Base-by-base conservation (phyloP, 2,888 invertebrate species). In the Cepaea hortensis region DNA sequence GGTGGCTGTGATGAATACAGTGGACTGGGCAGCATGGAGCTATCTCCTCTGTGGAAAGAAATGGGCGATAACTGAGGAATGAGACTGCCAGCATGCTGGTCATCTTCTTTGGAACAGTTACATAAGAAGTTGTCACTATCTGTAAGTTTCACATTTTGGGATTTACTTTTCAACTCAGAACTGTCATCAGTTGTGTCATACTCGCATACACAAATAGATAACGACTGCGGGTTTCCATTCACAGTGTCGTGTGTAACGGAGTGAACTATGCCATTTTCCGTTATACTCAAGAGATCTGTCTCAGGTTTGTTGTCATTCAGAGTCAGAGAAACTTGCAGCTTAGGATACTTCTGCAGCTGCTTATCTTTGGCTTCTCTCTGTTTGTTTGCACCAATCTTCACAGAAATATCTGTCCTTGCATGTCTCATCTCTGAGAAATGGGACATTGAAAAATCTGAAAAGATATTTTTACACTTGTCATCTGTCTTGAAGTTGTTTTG, bases 31-130 rank as follows among this genome's bases (percentile, higher is more conserved):
- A 77, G 50, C 77, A 77, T 77, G 48, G 20, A 20, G n/a, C 13
- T 4, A 20, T 77, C 77, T 48, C 18, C 15, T 15, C 50, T 50
- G 15, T 50, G 20, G 35, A 6, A 18, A 50, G 15, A 13, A 46
- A 77, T n/a, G 3, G 77, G 77, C 18, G 77, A 77, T 48, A 77
- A 48, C 48, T 50, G 77, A 48, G 77, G 77, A 50, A 77, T 77
- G 11, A 15, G 50, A 20, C 48, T 18, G 48, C 46, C 15, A n/a
- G 15, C n/a, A 4, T 11, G 18, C 13, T 75, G 35, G 3, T 23
- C 23, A 35, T 75, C 73, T 23, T 75, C 73, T 46, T 46, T n/a
- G 46, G 15, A 15, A 15, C 35, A 6, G 35, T 75, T 46, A 23
- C 23, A n/a, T 5, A 23, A 68, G 5, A 20, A 20, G 5, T 68